Evolutionary conservation across 2,797 vertebrate genomes (phyloP), one percentile per base, ranked within the genome.

Genomic region (Percopsis omiscomaycus): DNA sequence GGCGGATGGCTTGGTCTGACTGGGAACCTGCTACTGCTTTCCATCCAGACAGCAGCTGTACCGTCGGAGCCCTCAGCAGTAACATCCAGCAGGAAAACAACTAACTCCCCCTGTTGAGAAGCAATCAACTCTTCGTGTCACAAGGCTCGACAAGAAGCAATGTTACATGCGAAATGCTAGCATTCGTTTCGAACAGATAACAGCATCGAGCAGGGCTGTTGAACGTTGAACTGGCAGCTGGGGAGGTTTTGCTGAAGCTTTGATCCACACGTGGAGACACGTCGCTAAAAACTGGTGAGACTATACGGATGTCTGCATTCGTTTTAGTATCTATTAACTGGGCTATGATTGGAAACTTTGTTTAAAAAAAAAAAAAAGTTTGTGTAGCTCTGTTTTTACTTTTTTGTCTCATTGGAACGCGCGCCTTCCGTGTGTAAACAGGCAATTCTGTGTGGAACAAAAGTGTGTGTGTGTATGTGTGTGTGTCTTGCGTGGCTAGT

Each of bases 11-110:
- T 65, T 58, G 53, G 66, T 73, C 73, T 50, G 71, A 56, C 67
- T 79, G 80, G 69, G 82, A 78, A 87, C 84, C 87, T 86, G 89
- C 89, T 86, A 80, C 89, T 86, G 84, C 73, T 82, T 74, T 62
- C 55, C 74, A 68, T 66, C 29, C 77, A 81, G 64, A 42, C 79
- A 58, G 66, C 15, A 12, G 27, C 72, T 32, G 75, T 60, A 32
- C 63, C 59, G 68, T 59, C 45, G 28, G 6, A 52, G 30, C 29
- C 48, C 30, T 55, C 10, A 59, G 16, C 52, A 29, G 55, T 16
- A 32, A 28, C 71, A 28, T 3, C n/a, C 37, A 42, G 37, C 37
- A 9, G 28, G 11, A 13, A 30, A 13, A 5, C 2, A 28, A 32
- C 53, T 29, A 55, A 15, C 29, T 8, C 53, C 53, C 29, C 13